Evolutionary conservation across 2,113 vertebrate genomes (phyloP).

Genomic region (Cariama cristata): DNA sequence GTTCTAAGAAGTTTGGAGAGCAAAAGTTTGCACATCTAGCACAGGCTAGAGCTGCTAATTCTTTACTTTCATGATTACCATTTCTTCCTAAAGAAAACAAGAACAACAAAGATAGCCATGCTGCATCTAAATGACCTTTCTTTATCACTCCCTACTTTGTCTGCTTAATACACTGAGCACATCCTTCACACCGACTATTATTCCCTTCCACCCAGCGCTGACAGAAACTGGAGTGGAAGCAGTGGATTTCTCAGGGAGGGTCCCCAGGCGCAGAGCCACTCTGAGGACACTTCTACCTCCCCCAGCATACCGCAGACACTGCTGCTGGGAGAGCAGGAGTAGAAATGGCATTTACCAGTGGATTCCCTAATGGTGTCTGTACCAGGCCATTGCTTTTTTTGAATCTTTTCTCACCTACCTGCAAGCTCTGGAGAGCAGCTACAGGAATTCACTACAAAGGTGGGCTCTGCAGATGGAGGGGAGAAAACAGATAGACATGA

Average conservation of each 20-base stretch:
- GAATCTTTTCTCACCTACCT: neutral
- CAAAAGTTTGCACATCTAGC: neutral
- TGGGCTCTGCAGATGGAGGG: neutral
- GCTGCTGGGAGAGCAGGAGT: neutral
- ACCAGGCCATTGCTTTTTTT: neutral
- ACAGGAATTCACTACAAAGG: neutral
- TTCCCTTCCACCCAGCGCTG: neutral
- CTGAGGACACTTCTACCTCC: neutral
- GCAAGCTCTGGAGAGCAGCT: neutral
- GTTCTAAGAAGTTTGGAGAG: slow-evolving; percentile 9
- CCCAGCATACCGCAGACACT: rapidly evolving
- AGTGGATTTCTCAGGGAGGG: neutral
- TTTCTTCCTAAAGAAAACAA: slow-evolving; percentile 25
- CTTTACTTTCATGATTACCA: neutral
- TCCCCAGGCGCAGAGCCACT: neutral
- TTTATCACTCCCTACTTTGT: slow-evolving; percentile 3
- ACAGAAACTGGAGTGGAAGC: neutral
- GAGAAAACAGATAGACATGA: neutral
- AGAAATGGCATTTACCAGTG: neutral
- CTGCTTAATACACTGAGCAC: slow-evolving; percentile 14
- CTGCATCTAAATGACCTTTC: slow-evolving; percentile 43
- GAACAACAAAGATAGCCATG: slow-evolving; percentile 7
- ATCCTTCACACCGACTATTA: neutral
- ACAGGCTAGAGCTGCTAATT: neutral
- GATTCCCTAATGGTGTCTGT: neutral